phyloP scores from a whole-genome alignment of 2,797 vertebrate genomes.

The Trichosurus vulpecula region DNA sequence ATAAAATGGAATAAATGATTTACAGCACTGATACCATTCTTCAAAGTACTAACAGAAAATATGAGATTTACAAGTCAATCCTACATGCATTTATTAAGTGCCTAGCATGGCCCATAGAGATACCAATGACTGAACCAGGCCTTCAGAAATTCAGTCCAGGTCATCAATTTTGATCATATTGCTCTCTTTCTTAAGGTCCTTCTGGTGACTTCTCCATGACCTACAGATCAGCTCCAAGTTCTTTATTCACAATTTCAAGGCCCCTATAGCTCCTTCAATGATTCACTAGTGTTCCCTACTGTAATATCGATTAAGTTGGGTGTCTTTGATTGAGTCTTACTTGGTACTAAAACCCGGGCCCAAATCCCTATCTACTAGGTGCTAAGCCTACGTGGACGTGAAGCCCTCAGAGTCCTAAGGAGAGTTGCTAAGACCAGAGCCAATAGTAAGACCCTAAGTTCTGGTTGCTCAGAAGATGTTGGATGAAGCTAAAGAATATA shows the following conservation, averaged over 20 bases:
- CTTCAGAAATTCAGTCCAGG: background rate
- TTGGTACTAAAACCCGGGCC: too few species aligned
- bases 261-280: background rate
- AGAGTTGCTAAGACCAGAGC: too few species aligned
- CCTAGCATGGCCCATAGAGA: background rate
- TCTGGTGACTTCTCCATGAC: background rate
- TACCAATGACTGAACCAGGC: conserved; percentile 1
- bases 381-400: too few species aligned
- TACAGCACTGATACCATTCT: conserved; percentile 18
- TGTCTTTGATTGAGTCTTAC: too few species aligned
- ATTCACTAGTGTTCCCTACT: background rate
- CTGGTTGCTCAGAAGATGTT: too few species aligned
- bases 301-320: too few species aligned
- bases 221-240: background rate
- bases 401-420: too few species aligned
- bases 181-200: background rate
- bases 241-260: background rate
- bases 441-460: too few species aligned
- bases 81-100: background rate
- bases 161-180: conserved; percentile 4
- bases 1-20: conserved; percentile 12
- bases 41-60: conserved; percentile 36
- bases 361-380: too few species aligned
- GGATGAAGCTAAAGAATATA: too few species aligned
- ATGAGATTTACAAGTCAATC: background rate